Percentiles rank a stretch among this genome's conserved stretches.
These are phyloP conservation scores for Branchipolynoe longqiensis DNA, from an alignment of 2,888 invertebrate genomes.

Conservation along the genomic window DNA sequence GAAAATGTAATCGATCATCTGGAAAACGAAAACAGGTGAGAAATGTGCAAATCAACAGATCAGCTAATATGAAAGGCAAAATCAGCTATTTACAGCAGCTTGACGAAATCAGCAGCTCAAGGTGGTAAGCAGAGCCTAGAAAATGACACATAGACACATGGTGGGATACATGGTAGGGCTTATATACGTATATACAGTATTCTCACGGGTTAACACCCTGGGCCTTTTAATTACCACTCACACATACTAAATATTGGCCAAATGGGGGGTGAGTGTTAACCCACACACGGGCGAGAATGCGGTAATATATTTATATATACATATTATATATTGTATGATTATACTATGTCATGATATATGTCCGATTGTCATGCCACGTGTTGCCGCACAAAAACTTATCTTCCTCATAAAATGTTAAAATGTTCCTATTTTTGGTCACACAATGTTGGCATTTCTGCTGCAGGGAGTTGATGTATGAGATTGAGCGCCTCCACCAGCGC, in stretches of 20 bases:
- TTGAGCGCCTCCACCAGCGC: slow-evolving; percentile 62
- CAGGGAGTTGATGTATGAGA: slow-evolving; percentile 71
- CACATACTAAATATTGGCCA: too few relatives aligned
- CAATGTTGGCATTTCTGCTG: slow-evolving; percentile 35
- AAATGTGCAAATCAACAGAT: not conserved
- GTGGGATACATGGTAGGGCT: too few relatives aligned
- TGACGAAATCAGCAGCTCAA: too few relatives aligned
- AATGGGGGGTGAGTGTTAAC: not conserved
- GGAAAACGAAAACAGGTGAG: slow-evolving; percentile 84
- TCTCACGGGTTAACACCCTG: too few relatives aligned
- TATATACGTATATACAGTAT: too few relatives aligned
- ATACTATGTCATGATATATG: too few relatives aligned
- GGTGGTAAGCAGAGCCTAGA: not conserved
- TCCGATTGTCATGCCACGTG: too few relatives aligned
- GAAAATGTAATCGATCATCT: slow-evolving; percentile 88
- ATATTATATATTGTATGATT: too few relatives aligned
- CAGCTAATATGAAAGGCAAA: too few relatives aligned
- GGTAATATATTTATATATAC: not conserved
- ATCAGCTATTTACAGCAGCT: too few relatives aligned
- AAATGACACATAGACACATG: not conserved
- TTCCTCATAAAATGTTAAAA: not conserved
- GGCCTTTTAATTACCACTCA: too few relatives aligned
- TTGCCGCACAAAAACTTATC: not conserved
- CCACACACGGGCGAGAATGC: not conserved
- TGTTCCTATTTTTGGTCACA: not conserved